These are phyloP conservation scores for Tretioscincus oriximinensis DNA, from an alignment of 2,113 vertebrate genomes.

Conservation along the genomic window DNA sequence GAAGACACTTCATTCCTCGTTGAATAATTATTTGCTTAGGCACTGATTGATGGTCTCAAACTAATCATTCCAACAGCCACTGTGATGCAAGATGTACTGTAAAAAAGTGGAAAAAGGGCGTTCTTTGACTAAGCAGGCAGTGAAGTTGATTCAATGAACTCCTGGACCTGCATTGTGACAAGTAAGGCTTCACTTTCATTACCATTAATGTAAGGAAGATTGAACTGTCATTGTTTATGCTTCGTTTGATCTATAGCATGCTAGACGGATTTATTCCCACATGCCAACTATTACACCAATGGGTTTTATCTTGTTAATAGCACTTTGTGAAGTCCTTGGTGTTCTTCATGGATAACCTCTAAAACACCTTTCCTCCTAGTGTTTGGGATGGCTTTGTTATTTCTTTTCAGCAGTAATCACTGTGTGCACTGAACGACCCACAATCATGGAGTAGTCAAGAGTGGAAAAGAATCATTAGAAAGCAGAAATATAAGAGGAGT, in stretches of 20 bases:
- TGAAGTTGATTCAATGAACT: not conserved
- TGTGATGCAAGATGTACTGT: not conserved
- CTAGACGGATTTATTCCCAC: conserved; percentile 29
- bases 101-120: not conserved
- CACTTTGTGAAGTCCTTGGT: not conserved
- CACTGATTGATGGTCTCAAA: not conserved
- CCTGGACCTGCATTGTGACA: not conserved
- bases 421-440: not conserved
- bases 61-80: not conserved
- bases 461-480: too few species aligned
- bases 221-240: conserved; percentile 1
- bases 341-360: not conserved
- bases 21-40: not conserved
- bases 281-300: not conserved
- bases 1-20: not conserved
- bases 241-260: conserved; percentile 14
- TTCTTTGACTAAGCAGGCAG: not conserved
- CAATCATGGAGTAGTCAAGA: not conserved
- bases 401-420: not conserved
- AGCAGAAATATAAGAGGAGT: too few species aligned
- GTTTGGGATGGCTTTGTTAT: not conserved
- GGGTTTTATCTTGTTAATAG: not conserved
- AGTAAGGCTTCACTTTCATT: not conserved
- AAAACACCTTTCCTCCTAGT: not conserved
- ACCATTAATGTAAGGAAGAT: not conserved